A percentile compares a stretch with the other conserved stretches of the same genome.
These are phyloP conservation scores for Epinephelus fuscoguttatus DNA, from an alignment of 2,113 vertebrate species.

Conservation along the genomic window DNA sequence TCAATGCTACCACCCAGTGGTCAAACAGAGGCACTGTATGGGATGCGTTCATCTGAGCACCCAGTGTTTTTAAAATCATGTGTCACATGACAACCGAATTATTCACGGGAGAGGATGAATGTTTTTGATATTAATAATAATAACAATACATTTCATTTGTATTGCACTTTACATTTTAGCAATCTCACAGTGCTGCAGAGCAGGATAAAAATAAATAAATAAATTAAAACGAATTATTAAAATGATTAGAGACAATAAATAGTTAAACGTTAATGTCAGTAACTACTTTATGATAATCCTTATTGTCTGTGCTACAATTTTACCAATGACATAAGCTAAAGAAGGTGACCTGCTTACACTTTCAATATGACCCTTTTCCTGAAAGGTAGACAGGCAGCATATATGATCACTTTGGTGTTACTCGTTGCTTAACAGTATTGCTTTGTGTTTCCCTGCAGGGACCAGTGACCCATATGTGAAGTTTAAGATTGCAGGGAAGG, in stretches of 20 bases:
- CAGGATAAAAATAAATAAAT: too few relatives aligned
- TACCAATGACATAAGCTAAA: neutral
- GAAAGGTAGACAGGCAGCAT: neutral
- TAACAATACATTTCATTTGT: too few relatives aligned
- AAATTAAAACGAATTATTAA: too few relatives aligned
- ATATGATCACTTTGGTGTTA: neutral
- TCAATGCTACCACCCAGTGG: constrained; percentile 49
- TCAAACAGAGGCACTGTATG: neutral
- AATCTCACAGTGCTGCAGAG: too few relatives aligned
- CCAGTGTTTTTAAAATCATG: neutral
- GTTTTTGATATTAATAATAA: neutral
- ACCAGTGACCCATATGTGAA: constrained; percentile 99
- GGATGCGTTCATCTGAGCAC: neutral
- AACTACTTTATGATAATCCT: neutral
- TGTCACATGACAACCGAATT: neutral
- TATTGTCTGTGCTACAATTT: neutral
- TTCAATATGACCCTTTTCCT: neutral
- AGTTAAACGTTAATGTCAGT: neutral
- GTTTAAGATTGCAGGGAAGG: constrained; percentile 97
- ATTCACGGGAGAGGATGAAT: neutral
- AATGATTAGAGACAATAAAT: too few relatives aligned
- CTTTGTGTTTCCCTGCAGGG: constrained; percentile 79
- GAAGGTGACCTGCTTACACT: neutral
- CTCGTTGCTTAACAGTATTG: neutral
- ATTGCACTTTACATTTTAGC: too few relatives aligned